Evolutionary conservation across 2,888 invertebrate genomes (phyloP).

Genomic region (Polydrusus pterygomalis): DNA sequence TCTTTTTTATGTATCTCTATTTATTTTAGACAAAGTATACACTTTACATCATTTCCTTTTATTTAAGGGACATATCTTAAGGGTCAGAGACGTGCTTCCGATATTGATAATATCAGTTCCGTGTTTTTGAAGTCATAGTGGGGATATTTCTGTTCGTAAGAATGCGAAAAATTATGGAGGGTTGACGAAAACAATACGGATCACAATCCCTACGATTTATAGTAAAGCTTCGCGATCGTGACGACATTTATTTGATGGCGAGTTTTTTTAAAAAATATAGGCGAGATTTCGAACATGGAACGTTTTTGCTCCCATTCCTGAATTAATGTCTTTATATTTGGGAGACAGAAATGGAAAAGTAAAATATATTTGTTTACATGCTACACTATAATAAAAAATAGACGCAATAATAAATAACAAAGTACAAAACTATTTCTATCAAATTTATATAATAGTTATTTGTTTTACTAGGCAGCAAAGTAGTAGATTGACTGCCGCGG

Average conservation of each 20-base stretch:
- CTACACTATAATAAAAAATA: too few relatives aligned
- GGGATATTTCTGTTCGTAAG: not conserved
- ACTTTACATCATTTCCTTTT: not conserved
- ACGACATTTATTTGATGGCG: not conserved
- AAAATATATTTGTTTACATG: not conserved
- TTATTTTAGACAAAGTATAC: not conserved
- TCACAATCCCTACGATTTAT: slow-evolving; percentile 18
- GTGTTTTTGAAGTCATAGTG: slow-evolving; percentile 5
- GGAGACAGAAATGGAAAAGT: not conserved
- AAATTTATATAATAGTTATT: too few relatives aligned
- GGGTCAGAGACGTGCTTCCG: not conserved
- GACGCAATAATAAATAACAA: too few relatives aligned
- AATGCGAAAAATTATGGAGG: slow-evolving; percentile 10
- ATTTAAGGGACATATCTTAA: not conserved
- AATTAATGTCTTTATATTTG: slow-evolving; percentile 3
- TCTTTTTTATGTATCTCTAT: too few relatives aligned
- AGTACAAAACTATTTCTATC: too few relatives aligned
- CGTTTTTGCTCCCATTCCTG: slow-evolving; percentile 1
- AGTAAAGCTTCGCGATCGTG: slow-evolving; percentile 11
- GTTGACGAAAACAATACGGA: slow-evolving; percentile 16
- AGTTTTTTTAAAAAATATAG: slow-evolving; percentile 8
- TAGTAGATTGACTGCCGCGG: too few relatives aligned
- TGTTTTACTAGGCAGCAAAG: too few relatives aligned
- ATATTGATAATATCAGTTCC: slow-evolving; percentile 4
- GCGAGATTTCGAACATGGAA: not conserved